Conservation (phyloP, 2,888 invertebrate genomes). For the Villa cingulata region DNA sequence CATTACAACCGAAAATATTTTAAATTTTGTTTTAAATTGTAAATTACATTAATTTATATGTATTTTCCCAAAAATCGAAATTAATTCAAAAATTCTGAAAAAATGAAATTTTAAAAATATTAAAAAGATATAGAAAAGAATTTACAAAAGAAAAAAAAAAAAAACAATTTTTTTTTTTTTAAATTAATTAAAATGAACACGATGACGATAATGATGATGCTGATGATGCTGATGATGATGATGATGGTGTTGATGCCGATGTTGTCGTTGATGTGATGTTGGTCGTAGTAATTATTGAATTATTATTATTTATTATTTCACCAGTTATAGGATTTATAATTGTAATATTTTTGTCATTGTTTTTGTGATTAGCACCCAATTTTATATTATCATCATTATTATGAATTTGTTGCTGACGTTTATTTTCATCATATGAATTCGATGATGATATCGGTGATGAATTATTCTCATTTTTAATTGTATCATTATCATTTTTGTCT, state of each 20-base stretch:
- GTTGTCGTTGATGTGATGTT: background rate
- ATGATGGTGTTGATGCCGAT: background rate
- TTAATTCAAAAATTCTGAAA: background rate
- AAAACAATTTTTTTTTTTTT: no score
- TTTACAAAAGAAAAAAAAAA: no score
- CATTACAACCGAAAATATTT: no score
- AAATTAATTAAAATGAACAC: no score
- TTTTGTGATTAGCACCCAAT: no score
- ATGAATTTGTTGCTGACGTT: no score
- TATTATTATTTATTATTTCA: constrained; percentile 5
- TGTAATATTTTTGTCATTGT: background rate
- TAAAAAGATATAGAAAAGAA: constrained; percentile 3
- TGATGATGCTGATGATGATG: background rate
- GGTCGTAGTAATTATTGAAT: background rate
- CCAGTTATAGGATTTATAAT: constrained; percentile 9
- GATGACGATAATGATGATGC: no score
- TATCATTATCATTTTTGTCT: background rate
- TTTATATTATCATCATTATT: no score
- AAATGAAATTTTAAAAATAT: background rate
- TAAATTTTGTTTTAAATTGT: no score
- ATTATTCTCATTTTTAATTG: background rate
- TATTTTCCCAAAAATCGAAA: background rate
- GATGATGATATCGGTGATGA: background rate
- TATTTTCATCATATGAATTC: background rate
- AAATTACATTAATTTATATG: no score